Evolutionary conservation across 2,888 invertebrate species (phyloP).

Genomic region (Drosophila monieri): DNA sequence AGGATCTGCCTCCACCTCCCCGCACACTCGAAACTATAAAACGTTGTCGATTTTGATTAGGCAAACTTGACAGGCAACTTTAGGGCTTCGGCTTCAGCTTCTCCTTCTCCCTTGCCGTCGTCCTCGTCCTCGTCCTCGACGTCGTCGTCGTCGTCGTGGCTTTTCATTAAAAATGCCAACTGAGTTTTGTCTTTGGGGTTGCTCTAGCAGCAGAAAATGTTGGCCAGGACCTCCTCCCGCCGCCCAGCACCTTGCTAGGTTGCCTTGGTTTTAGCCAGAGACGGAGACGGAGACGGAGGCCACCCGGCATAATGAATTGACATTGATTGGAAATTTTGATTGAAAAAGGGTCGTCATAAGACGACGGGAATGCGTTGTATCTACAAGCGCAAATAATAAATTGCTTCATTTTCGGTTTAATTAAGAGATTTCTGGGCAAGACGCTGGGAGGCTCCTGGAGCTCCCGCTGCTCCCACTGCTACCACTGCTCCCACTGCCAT

Average conservation of each 20-base stretch:
- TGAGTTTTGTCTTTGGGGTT: conserved; percentile 55
- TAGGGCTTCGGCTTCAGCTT: conserved; percentile 15
- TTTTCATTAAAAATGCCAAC: conserved; percentile 76
- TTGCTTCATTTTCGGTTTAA: conserved; percentile 79
- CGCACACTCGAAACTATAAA: conserved; percentile 66
- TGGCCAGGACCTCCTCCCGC: conserved; percentile 27
- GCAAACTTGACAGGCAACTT: conserved; percentile 75
- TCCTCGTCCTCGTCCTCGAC: neutral
- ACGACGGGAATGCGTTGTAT: neutral
- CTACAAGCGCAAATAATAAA: conserved; percentile 62
- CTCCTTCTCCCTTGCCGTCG: neutral
- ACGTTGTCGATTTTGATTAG: conserved; percentile 82
- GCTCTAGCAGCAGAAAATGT: conserved; percentile 49
- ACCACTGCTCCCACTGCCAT: neutral
- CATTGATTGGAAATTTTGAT: conserved; percentile 84
- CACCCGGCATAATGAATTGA: conserved; percentile 80
- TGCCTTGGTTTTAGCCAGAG: conserved; percentile 34
- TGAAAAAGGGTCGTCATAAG: conserved; percentile 62
- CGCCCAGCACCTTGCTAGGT: conserved; percentile 31
- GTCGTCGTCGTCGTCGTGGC: conserved; percentile 59
- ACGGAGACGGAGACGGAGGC: neutral
- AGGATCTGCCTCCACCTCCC: neutral
- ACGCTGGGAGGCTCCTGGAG: neutral
- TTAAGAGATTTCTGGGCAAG: conserved; percentile 69
- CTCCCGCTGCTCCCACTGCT: too few relatives aligned